phyloP scores from a whole-genome alignment of 1,140 invertebrate genomes.

The Paraescarpia echinospica region DNA sequence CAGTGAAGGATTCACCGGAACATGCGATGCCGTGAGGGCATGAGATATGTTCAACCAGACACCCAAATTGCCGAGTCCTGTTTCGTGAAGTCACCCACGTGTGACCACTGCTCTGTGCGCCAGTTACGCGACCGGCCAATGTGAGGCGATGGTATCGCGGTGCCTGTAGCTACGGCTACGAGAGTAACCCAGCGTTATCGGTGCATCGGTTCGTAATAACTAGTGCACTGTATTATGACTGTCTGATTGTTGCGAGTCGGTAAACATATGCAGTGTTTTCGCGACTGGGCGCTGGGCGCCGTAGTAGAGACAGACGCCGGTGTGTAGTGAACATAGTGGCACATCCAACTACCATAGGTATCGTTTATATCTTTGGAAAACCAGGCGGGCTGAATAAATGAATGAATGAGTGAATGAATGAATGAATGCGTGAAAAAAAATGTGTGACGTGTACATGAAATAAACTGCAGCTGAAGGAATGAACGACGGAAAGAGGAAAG shows the following conservation, averaged over 20 bases:
- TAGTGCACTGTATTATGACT: background rate
- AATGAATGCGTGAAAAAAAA: background rate
- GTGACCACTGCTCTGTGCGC: too few species aligned
- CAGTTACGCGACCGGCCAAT: background rate
- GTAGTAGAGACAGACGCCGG: too few species aligned
- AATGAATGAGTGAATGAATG: background rate
- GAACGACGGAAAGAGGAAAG: too few species aligned
- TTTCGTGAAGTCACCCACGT: background rate
- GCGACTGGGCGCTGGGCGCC: too few species aligned
- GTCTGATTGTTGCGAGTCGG: too few species aligned
- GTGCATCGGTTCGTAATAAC: background rate
- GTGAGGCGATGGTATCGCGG: background rate
- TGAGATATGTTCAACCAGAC: background rate
- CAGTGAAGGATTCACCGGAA: background rate
- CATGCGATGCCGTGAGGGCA: background rate
- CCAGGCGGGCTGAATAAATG: background rate
- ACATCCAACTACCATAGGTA: too few species aligned
- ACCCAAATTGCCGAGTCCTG: background rate
- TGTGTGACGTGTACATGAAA: too few species aligned
- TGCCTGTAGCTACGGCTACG: background rate
- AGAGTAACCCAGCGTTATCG: background rate
- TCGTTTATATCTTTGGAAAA: too few species aligned
- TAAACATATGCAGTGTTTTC: too few species aligned
- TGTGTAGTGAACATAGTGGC: too few species aligned
- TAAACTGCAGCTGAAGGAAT: too few species aligned